Base-by-base conservation (phyloP, 2,113 vertebrate species). In the Nesogale talazaci region DNA sequence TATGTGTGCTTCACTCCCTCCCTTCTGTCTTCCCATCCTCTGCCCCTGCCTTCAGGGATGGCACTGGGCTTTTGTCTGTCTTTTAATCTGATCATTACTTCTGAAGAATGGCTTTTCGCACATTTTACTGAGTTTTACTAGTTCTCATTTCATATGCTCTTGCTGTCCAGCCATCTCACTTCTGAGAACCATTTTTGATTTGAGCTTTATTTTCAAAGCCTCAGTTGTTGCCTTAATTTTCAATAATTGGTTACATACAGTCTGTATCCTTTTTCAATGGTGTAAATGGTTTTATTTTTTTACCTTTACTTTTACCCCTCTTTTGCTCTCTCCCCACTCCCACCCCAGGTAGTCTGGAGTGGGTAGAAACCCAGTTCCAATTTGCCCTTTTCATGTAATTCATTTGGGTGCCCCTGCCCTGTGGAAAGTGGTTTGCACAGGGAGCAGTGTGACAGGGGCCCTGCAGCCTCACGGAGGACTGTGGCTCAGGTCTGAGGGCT, bases 1-100 rank as follows among this genome's bases (percentile, higher is more conserved):
- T 27, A n/a, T 14, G 0, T 36, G 0, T 1, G 34, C 52, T 15
- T 31, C n/a, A n/a, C n/a, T n/a, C n/a, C n/a, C 46, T 38, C 0
- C 77, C 25, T 7, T 46, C 8, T 29, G 1, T 0, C 57, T 57
- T n/a, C 17, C 6, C 0, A 52, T 31, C 36, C 15, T 16, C 65
- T 31, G 9, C 0, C 75, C 34, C 27, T 22, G 82, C 56, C 42
- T 42, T 56, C 88, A 31, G 19, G 8, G 78, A 8, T 25, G 14
- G 61, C 63, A 70, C 69, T 69, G 10, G 25, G 74, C 42, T 69
- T 31, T 74, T 15, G 79, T 56, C 2, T 52, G 40, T 42, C 46
- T 93, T 84, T 89, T 38, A 8, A 14, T 38, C 56, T 34, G 29
- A 38, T 77, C 20, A 84, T 88, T 17, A 1, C 59, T 84, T n/a